Base-by-base conservation (phyloP, 1,140 invertebrate species). In the Bombus polaris region DNA sequence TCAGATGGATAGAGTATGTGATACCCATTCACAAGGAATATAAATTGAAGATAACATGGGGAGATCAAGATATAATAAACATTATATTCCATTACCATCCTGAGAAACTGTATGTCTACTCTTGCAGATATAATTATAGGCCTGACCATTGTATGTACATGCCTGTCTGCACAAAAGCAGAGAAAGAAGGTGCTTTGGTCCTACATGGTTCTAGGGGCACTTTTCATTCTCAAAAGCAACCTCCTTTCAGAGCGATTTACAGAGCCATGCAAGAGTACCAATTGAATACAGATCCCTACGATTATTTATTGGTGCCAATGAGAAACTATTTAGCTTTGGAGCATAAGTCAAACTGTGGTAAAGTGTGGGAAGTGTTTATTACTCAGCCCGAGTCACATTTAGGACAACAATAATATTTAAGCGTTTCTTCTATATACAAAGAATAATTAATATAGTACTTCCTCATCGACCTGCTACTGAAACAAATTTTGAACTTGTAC, bases 41-140 rank as follows among this genome's bases (percentile, higher is more conserved):
- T 95, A 97, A 97, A 89, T 92, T 97, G 15, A 97, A 98, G 92
- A 98, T 99, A 72, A 98, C 98, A 8, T 99, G 98, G 98, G 99
- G 98, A n/a, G 98, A 99, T 95, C 99, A 99, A 95, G 98, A 99
- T 95, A 98, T 99, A 83, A 98, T 99, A 87, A 99, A 99, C 94
- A 98, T 99, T 87, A 97, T 99, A 90, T 99, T 99, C 94, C 97
- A 98, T 95, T 98, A 97, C 95, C 97, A 99, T 96, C 97, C 98
- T 96, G 98, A 98, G 82, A 97, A 98, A 91, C 95, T 99, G 28
- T 97, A 97, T 87, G 95, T 98, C 59, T 97, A 98, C 94, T 96
- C 97, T 0, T 99, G 98, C 93, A 96, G 98, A 77, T 98, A 98
- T 95, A 99, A 99, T 94, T 99, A 98, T 93, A 96, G 98, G 78